These are phyloP conservation scores for Thumatha senex DNA, from an alignment of 2,888 invertebrate species.

Conservation along the genomic window DNA sequence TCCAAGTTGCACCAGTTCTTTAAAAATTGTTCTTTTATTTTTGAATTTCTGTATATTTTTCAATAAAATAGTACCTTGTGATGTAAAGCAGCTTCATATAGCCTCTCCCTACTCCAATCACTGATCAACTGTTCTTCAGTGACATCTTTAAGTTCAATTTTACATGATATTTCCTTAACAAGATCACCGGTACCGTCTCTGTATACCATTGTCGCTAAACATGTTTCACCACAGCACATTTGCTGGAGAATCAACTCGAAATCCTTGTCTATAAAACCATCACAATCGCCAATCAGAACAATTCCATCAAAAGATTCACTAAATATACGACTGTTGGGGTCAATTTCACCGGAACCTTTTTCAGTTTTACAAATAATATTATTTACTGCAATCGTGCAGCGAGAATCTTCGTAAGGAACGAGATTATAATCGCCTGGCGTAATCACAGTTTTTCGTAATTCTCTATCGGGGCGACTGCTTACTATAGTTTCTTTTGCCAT, in stretches of 20 bases:
- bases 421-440: constrained; percentile 65
- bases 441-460: constrained; percentile 64
- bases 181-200: constrained; percentile 51
- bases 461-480: constrained; percentile 60
- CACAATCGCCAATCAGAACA: constrained; percentile 76
- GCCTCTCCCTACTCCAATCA: constrained; percentile 82
- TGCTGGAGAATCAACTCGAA: constrained; percentile 79
- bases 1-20: too few relatives aligned
- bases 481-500: constrained; percentile 60
- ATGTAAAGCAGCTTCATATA: constrained; percentile 73
- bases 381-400: constrained; percentile 63
- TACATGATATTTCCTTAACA: constrained; percentile 63
- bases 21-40: too few relatives aligned
- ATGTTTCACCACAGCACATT: constrained; percentile 78
- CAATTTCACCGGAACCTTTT: constrained; percentile 54
- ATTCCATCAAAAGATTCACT: constrained; percentile 65
- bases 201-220: constrained; percentile 64
- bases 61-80: constrained; percentile 62
- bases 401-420: constrained; percentile 73
- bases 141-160: constrained; percentile 66
- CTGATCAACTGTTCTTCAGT: constrained; percentile 77
- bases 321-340: constrained; percentile 60
- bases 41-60: too few relatives aligned
- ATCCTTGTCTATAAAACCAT: constrained; percentile 76
- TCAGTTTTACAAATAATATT: constrained; percentile 56